These are phyloP conservation scores for Girardia tigrina DNA, from an alignment of 2,888 invertebrate genomes.

Conservation along the genomic window DNA sequence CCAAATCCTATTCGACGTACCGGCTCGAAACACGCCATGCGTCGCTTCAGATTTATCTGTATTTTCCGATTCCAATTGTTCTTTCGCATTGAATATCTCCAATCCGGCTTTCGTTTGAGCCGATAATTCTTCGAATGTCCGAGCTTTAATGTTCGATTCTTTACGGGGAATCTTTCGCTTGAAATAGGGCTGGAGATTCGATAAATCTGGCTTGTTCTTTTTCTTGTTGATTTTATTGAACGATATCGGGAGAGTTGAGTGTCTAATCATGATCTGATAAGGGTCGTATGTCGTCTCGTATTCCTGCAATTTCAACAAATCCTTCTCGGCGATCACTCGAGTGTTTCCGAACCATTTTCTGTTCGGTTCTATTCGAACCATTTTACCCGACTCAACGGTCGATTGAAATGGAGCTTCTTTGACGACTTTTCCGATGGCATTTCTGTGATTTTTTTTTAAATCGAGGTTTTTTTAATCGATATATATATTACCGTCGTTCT, in stretches of 20 bases:
- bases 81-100: conserved; percentile 65
- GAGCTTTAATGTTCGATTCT: not conserved
- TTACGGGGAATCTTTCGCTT: conserved; percentile 23
- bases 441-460: too few relatives aligned
- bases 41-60: conserved; percentile 65
- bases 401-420: conserved; percentile 89
- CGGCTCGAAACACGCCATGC: conserved; percentile 62
- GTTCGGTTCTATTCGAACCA: conserved; percentile 86
- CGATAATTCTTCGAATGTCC: conserved; percentile 2
- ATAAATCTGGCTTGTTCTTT: not conserved
- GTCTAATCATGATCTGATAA: conserved; percentile 90
- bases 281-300: conserved; percentile 89
- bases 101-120: conserved; percentile 59
- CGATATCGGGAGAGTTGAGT: conserved; percentile 80
- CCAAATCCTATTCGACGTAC: conserved; percentile 93
- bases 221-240: conserved; percentile 55
- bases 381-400: conserved; percentile 69
- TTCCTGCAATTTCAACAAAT: conserved; percentile 60
- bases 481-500: too few relatives aligned
- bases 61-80: conserved; percentile 67
- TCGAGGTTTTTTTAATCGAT: too few relatives aligned
- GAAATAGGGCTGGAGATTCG: not conserved
- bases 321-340: conserved; percentile 73
- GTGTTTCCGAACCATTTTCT: conserved; percentile 97
- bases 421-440: conserved; percentile 70